These are phyloP conservation scores for Engraulis encrasicolus DNA, from an alignment of 2,113 vertebrate species.

Conservation along the genomic window DNA sequence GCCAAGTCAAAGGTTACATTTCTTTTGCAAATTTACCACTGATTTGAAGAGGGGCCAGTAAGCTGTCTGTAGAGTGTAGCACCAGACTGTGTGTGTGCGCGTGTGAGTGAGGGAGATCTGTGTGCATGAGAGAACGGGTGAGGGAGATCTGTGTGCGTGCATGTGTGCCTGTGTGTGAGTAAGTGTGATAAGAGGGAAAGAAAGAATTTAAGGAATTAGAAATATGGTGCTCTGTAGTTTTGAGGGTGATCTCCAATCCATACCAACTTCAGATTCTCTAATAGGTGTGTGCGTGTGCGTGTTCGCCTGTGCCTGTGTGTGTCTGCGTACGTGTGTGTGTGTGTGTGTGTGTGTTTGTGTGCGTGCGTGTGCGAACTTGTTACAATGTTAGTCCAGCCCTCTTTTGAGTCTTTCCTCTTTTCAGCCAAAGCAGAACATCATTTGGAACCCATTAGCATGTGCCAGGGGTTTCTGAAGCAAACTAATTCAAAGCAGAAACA, in stretches of 20 bases:
- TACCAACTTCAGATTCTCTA: background rate
- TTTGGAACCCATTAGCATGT: conserved; percentile 8
- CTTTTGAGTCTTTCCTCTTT: background rate
- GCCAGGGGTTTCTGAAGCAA: conserved; percentile 13
- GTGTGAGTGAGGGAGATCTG: background rate
- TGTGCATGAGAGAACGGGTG: too few relatives aligned
- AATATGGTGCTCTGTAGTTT: conserved; percentile 8
- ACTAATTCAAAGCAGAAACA: conserved; percentile 4
- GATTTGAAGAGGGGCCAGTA: conserved; percentile 1
- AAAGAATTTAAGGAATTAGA: background rate
- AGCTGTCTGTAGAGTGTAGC: conserved; percentile 30
- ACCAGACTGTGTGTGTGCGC: conserved; percentile 43
- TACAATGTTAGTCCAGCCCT: background rate
- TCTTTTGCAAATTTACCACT: conserved; percentile 28
- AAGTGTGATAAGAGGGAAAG: background rate
- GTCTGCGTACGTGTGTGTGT: background rate
- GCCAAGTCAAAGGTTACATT: conserved; percentile 19
- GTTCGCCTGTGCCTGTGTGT: background rate
- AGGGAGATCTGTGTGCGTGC: conserved; percentile 23
- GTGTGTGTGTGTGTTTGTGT: background rate
- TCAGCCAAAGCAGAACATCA: background rate
- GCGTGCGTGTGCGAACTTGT: background rate
- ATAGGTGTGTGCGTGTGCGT: background rate
- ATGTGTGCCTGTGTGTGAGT: background rate
- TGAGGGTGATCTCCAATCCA: background rate